A percentile compares a stretch with the other conserved stretches of the same genome.
Evolutionary conservation across 2,888 invertebrate genomes (phyloP).

Genomic region (Steromphala cineraria): DNA sequence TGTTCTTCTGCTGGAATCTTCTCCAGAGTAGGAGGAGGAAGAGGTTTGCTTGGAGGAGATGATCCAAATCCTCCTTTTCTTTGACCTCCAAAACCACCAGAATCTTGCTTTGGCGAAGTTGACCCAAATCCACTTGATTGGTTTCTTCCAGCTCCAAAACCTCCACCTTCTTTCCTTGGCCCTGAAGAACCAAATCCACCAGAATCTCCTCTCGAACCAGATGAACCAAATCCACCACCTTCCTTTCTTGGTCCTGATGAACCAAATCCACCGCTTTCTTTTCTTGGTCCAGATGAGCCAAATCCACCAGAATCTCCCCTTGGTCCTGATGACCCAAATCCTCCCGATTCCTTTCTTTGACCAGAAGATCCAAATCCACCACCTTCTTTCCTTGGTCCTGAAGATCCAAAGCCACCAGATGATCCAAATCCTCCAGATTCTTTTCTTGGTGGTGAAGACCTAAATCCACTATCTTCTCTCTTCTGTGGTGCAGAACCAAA

Average conservation of each 20-base stretch:
- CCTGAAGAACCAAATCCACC: background rate
- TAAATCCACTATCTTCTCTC: background rate
- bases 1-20: conserved; percentile 14
- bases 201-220: background rate
- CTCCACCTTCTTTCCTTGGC: background rate
- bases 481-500: background rate
- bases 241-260: background rate
- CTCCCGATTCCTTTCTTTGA: too few relatives aligned
- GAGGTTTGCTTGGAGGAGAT: background rate
- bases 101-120: background rate
- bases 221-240: background rate
- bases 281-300: background rate
- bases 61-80: background rate
- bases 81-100: background rate
- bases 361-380: too few relatives aligned
- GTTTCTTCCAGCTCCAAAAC: background rate
- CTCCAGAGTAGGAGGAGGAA: background rate
- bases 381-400: too few relatives aligned
- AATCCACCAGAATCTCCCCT: background rate
- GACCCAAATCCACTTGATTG: background rate
- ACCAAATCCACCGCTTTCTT: background rate
- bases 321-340: background rate
- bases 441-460: too few relatives aligned
- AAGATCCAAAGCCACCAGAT: too few relatives aligned
- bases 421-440: too few relatives aligned